Percentiles rank a stretch among this genome's conserved stretches.
phyloP scores from a whole-genome alignment of 92 coral and sea anemone species.

The Muricea muricata region DNA sequence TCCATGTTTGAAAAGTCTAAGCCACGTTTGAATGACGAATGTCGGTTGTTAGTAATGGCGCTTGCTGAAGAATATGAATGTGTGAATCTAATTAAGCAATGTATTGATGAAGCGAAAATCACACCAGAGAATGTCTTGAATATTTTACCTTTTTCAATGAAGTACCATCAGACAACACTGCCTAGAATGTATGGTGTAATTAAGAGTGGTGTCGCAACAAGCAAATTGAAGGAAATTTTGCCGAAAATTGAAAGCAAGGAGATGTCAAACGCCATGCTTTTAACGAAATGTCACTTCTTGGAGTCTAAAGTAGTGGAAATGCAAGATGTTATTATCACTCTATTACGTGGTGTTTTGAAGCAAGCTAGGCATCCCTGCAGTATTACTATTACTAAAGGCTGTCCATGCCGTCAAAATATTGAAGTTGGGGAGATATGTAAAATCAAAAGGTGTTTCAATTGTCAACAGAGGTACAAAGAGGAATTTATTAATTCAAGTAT shows the following conservation, averaged over 20 bases:
- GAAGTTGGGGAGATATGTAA: background rate
- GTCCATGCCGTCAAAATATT: background rate
- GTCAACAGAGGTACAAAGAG: background rate
- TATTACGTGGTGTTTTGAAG: background rate
- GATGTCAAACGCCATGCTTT: background rate
- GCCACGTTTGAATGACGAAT: background rate
- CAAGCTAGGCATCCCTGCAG: background rate
- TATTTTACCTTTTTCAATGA: background rate
- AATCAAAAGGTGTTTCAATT: background rate
- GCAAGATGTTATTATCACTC: background rate
- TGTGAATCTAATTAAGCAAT: background rate
- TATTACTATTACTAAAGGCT: background rate
- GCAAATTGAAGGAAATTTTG: background rate
- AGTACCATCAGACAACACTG: background rate
- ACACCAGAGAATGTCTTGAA: background rate
- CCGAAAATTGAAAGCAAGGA: background rate
- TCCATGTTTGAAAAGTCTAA: background rate
- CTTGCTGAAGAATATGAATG: slow-evolving; percentile 21
- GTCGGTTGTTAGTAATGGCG: background rate
- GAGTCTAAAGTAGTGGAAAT: background rate
- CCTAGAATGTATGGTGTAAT: background rate
- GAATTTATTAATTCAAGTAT: too few species aligned
- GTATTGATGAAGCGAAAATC: background rate
- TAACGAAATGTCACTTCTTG: background rate
- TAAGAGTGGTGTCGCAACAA: background rate